Base-by-base conservation (phyloP, 2,113 vertebrate genomes). In the Paraplagusia blochii region DNA sequence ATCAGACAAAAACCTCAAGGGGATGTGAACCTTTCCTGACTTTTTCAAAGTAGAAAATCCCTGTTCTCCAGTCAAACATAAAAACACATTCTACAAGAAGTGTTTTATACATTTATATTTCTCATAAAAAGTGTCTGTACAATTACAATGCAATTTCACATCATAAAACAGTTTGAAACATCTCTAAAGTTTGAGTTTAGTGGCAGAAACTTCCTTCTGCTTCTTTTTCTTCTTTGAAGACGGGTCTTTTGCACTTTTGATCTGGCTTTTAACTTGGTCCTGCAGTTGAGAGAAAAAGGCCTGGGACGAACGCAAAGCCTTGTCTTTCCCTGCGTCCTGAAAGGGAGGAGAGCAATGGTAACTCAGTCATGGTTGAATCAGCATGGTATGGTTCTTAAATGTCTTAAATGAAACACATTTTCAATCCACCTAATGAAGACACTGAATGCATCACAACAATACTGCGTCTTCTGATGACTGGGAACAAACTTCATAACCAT, bases 221-320 rank as follows among this genome's bases (percentile, higher is more conserved):
- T 90, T 90, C 83, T 93, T 88, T 74, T 91, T 89, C 80, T 93
- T 95, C 80, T 93, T 95, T 83, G 90, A 89, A 36, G 88, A 80
- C 52, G 71, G 66, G 58, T 88, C 85, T 61, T 89, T 95, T 13
- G 85, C 83, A 29, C 92, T 90, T 83, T 85, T 94, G 76, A 99
- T 91, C 82, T 98, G 93, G 85, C 92, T 93, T 90, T 90, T 95
- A 1, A 98, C 95, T 88, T 98, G 95, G 83, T 98, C 95, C 88
- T 99, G 95, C 45, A 99, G 84, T 61, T 96, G 91, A 51, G 95
- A 94, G 84, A 98, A 98, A 91, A 99, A 99, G 0, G 95, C 93
- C 48, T 93, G 92, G 51, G 97, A 99, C 0, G 97, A 98, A 19
- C 92, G 93, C 60, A 99, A 83, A 46, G 90, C 92, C 61, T 95